Base-by-base conservation (phyloP, 2,113 vertebrate genomes). In the Chlorodrepanis virens region DNA sequence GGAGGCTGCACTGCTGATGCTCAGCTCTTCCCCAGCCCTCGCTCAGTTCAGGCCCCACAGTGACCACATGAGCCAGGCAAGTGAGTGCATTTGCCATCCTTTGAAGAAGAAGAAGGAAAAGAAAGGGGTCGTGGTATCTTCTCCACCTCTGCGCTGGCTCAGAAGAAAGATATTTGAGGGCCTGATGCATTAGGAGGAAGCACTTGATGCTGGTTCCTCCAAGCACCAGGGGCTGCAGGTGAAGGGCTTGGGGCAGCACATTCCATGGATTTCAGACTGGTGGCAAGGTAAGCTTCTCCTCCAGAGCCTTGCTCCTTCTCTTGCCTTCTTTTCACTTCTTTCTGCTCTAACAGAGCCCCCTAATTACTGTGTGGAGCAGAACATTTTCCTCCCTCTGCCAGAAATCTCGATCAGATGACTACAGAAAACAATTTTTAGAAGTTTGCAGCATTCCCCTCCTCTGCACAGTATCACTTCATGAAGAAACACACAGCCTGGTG, bases 41-140 rank as follows among this genome's bases (percentile, higher is more conserved):
- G 5, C 74, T 52, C 35, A 53, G 27, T 6, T 28, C 20, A 15
- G 23, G 57, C 53, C 61, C 44, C 60, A 19, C 33, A 60, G 65
- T 22, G 33, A 47, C 49, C 5, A 0, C 1, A 14, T 16, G n/a
- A 44, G 31, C 15, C 12, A 25, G 67, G 33, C 13, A 31, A 40
- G 47, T 2, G n/a, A 64, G 10, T 3, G 13, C 0, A 0, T 35
- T 21, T n/a, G 37, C 57, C 35, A 9, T 3, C n/a, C 52, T 83
- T 35, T 13, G 37, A 68, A 78, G 47, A 42, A 78, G 47, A 42
- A 24, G 15, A 71, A 23, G 15, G 37, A 33, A 19, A 25, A 64
- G 5, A 37, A 70, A 63, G 57, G 5, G 12, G 39, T 5, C 79
- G 24, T 1, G 0, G 9, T 17, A 16, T 59, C 14, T 6, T 80